Conservation (phyloP, 1,140 invertebrate species). For the Drosophila asahinai region DNA sequence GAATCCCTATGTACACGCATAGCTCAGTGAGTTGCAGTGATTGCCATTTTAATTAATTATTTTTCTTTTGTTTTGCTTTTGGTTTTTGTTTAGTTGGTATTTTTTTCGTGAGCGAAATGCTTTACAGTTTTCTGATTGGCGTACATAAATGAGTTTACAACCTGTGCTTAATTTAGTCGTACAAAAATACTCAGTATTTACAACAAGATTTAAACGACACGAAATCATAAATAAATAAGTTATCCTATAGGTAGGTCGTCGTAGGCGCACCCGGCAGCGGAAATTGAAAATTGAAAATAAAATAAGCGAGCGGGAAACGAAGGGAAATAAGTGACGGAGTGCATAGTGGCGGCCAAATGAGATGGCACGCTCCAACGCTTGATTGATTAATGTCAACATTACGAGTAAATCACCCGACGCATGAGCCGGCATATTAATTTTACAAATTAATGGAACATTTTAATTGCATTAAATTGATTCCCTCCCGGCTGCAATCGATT, state of each 20-base stretch:
- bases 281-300: constrained; percentile 10
- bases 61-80: constrained; percentile 17
- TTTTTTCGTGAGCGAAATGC: constrained; percentile 40
- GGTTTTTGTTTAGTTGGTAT: constrained; percentile 19
- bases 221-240: constrained; percentile 39
- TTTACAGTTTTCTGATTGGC: constrained; percentile 34
- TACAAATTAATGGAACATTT: constrained; percentile 73
- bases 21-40: constrained; percentile 71
- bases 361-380: constrained; percentile 37
- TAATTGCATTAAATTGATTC: constrained; percentile 80
- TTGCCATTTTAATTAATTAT: constrained; percentile 66
- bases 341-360: constrained; percentile 25
- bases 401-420: constrained; percentile 40
- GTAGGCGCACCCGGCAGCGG: constrained; percentile 10
- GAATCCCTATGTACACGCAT: constrained; percentile 44
- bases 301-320: background rate
- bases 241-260: constrained; percentile 16
- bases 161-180: constrained; percentile 72
- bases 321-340: constrained; percentile 6
- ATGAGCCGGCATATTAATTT: constrained; percentile 54
- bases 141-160: constrained; percentile 70
- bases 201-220: constrained; percentile 37
- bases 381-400: constrained; percentile 65
- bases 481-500: constrained; percentile 28
- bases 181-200: constrained; percentile 60